These are phyloP conservation scores for Mactra quadrangularis DNA, from an alignment of 1,140 invertebrate genomes.

Conservation along the genomic window DNA sequence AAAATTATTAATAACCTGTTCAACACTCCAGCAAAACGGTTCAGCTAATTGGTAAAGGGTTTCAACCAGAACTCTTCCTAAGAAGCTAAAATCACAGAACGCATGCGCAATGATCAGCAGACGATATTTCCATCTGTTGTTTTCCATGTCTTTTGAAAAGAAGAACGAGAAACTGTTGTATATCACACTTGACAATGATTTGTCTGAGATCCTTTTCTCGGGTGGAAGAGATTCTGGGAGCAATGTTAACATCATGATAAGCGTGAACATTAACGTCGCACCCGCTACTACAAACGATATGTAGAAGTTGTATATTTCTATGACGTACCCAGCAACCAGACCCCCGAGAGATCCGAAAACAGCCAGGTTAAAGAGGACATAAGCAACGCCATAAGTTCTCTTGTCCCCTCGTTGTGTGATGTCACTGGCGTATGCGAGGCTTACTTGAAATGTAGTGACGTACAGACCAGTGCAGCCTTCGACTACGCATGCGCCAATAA, in stretches of 20 bases:
- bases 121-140: slow-evolving; percentile 48
- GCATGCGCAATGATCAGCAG: slow-evolving; percentile 35
- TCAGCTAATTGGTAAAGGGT: slow-evolving; percentile 45
- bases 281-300: slow-evolving; percentile 18
- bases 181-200: slow-evolving; percentile 4
- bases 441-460: slow-evolving; percentile 16
- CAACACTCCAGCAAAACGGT: slow-evolving; percentile 51
- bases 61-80: slow-evolving; percentile 41
- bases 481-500: slow-evolving; percentile 38
- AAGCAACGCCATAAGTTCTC: slow-evolving; percentile 37
- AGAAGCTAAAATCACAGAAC: slow-evolving; percentile 37
- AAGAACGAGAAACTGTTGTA: slow-evolving; percentile 39
- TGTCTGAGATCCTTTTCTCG: slow-evolving; percentile 22
- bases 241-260: slow-evolving; percentile 11
- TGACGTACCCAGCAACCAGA: slow-evolving; percentile 35
- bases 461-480: slow-evolving; percentile 57
- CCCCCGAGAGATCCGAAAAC: slow-evolving; percentile 7
- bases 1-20: no score
- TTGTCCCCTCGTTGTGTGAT: slow-evolving; percentile 14
- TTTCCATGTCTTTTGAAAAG: slow-evolving; percentile 11
- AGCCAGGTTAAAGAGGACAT: slow-evolving; percentile 28
- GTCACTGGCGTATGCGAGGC: slow-evolving; percentile 40
- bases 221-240: slow-evolving; percentile 40
- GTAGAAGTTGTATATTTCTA: slow-evolving; percentile 36
- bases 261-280: slow-evolving; percentile 7